Percentiles rank a stretch among this genome's conserved stretches.
Conservation (phyloP, 2,888 invertebrate genomes). For the Conops quadrifasciatus region DNA sequence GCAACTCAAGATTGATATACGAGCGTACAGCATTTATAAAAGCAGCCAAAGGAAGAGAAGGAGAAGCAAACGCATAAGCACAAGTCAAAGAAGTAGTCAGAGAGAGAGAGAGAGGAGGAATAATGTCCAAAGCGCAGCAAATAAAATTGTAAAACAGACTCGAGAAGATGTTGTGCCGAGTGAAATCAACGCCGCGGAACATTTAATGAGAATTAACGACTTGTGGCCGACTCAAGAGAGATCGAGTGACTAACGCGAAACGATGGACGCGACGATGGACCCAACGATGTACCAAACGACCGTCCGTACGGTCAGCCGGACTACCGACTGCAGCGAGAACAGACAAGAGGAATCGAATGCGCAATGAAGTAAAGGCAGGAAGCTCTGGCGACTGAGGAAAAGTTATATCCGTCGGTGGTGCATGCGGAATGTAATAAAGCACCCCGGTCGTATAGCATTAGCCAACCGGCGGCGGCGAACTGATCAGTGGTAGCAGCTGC, state of each 20-base stretch:
- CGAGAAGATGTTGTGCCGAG: not conserved
- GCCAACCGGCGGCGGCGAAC: too few species aligned
- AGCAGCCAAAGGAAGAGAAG: not conserved
- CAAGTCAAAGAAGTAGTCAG: not conserved
- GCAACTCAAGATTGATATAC: too few species aligned
- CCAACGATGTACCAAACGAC: not conserved
- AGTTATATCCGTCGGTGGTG: not conserved
- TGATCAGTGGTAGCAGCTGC: conserved; percentile 3
- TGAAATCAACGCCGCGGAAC: conserved; percentile 25
- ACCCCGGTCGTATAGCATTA: too few species aligned
- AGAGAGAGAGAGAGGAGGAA: not conserved
- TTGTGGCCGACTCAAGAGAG: not conserved
- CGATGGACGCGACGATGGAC: not conserved
- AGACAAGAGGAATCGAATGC: not conserved
- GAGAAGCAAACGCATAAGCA: not conserved
- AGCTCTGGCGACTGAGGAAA: conserved; percentile 25
- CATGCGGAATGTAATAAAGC: not conserved
- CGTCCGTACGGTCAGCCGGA: not conserved
- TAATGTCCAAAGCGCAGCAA: not conserved
- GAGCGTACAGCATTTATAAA: not conserved
- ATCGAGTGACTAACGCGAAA: too few species aligned
- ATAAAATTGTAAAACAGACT: conserved; percentile 11
- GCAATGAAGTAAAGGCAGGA: conserved; percentile 5
- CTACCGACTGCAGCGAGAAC: conserved; percentile 2
- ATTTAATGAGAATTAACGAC: conserved; percentile 31